Base-by-base conservation (phyloP, 2,113 vertebrate genomes). In the Callospermophilus lateralis region DNA sequence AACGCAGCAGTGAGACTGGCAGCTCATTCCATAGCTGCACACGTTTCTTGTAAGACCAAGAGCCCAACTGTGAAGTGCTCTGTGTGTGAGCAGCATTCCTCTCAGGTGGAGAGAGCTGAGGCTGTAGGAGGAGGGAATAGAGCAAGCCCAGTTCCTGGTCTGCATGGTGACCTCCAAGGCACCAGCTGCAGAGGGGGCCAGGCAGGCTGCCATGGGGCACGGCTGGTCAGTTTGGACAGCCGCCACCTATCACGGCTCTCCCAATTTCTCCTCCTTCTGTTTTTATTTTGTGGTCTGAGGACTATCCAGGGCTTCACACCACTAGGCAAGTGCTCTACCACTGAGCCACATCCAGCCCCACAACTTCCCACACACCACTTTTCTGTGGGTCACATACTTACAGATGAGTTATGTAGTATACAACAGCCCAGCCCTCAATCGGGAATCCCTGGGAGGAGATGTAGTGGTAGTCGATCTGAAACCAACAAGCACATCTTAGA, bases 341-440 rank as follows among this genome's bases (percentile, higher is more conserved):
- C 61, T 63, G 7, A 39, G 55, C 24, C 4, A 34, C 34, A 3
- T 34, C 55, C n/a, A 77, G 42, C 74, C 67, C 65, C 67, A 68
- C 65, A 15, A 6, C 63, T 30, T 4, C 32, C 32, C 4, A 13
- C 28, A 34, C 12, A 67, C 4, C 5, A 5, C 30, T 12, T 32
- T 7, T 68, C 28, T 1, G 0, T 1, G 68, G 3, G 51, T 10
- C 1, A 15, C 1, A 67, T 42, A 99, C 99, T 99, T 86, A 99
- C 99, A 99, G 98, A 96, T 99, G 99, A 80, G 99, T 99, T 95
- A 99, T 99, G 96, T 99, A 99, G 97, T 99, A 99, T 48, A 99
- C 99, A 42, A 99, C 99, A 39, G 99, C 99, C 99, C 99, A 99
- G 91, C 99, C 99, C 96, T 99, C 99, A 1, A 99, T 99, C 9